A percentile compares a stretch with the other conserved stretches of the same genome.
phyloP scores from a whole-genome alignment of 2,113 vertebrate genomes.

The Chaetorhynchus papuensis region DNA sequence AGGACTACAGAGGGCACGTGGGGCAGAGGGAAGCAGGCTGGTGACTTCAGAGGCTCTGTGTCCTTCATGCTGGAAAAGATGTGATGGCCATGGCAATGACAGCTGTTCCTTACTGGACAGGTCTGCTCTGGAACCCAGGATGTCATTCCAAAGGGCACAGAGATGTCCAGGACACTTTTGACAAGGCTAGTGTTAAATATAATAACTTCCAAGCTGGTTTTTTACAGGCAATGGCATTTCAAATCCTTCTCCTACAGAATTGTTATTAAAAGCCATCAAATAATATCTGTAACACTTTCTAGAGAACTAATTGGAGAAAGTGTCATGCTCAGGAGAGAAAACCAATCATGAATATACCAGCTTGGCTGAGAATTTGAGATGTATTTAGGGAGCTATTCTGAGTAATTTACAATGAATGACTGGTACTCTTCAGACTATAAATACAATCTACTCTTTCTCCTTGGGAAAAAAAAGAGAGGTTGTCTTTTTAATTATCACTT shows the following conservation, averaged over 20 bases:
- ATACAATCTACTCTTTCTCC: constrained; percentile 21
- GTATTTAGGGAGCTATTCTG: constrained; percentile 37
- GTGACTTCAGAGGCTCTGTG: not conserved
- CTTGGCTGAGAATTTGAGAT: constrained; percentile 27
- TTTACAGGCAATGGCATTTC: not conserved
- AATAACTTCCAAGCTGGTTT: not conserved
- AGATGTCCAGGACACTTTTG: not conserved
- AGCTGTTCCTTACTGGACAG: not conserved
- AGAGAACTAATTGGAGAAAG: constrained; percentile 25
- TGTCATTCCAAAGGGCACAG: not conserved
- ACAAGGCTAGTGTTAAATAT: not conserved
- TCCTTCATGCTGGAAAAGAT: not conserved
- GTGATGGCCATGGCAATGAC: not conserved
- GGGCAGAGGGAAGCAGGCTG: not conserved
- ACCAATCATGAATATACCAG: constrained; percentile 1
- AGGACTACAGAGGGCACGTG: not conserved
- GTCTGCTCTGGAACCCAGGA: not conserved
- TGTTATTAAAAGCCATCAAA: constrained; percentile 27
- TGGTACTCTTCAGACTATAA: constrained; percentile 38
- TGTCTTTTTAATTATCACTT: constrained; percentile 38
- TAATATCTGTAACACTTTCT: not conserved
- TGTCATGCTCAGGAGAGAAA: constrained; percentile 25
- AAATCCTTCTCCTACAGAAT: not conserved
- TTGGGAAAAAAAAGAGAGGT: not conserved
- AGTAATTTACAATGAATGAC: constrained; percentile 41